Evolutionary conservation across 2,797 vertebrate species (phyloP), one percentile per base, ranked within the genome.

Genomic region (Knipowitschia caucasica): DNA sequence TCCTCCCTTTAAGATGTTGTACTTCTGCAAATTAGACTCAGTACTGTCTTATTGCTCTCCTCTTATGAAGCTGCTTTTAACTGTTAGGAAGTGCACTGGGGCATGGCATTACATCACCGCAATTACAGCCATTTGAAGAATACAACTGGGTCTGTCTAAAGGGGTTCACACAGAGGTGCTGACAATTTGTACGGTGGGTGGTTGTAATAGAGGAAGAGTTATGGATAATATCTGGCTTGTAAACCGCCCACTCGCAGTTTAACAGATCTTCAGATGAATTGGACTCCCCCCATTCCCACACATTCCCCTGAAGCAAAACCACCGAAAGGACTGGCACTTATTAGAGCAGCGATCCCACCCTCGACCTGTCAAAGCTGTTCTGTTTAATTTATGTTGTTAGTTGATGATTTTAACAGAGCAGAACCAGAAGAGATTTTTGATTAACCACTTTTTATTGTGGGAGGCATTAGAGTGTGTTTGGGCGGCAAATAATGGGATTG

Each of bases 31-130:
- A n/a, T n/a, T n/a, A n/a, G 72, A 69, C 68, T 77, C 73, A 54
- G 62, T 72, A 67, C 73, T 73, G 76, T 78, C 77, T 70, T 71
- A 77, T 67, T 64, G 64, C 59, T 78, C 73, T 76, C 75, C 67
- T 69, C n/a, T 83, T 73, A 81, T 84, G 71, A 83, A 65, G 66
- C 26, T 60, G 42, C 38, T 4, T 50, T 69, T 83, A 73, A 75
- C 70, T 68, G 59, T n/a, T 49, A 59, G 73, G 56, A 75, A 57
- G 68, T 55, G 62, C 64, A 77, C 75, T 56, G 73, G 66, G 71
- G 76, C 75, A 62, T 67, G 72, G 82, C 75, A 82, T 86, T 80
- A 87, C 87, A 75, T 89, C 84, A 86, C 68, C 78, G 81, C 64
- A 79, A 72, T 84, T 80, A 86, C 72, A 21, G 15, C 56, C 53